Base-by-base conservation (phyloP, 2,888 invertebrate genomes). In the Spialia ferax region DNA sequence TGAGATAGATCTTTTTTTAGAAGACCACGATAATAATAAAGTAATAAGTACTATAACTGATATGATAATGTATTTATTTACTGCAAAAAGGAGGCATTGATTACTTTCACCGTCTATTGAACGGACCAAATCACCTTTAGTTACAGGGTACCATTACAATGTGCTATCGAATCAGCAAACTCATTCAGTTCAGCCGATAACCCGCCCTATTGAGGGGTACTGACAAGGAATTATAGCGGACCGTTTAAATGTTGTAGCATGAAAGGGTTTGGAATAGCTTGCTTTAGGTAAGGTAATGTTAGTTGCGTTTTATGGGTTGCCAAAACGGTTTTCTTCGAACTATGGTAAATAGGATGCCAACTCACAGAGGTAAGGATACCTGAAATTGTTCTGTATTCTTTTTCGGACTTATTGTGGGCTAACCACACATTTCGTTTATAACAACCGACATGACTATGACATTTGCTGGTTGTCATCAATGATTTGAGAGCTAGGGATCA, bases 121-220 rank as follows among this genome's bases (percentile, higher is more conserved):
- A 29, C 18, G 22, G 29, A 35, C 35, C 38, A 38, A 32, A 5
- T n/a, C 32, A 20, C 35, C 35, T 54, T 63, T 55, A 54, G 22
- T 54, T 23, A 62, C 55, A 54, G 10, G 29, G 5, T 11, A 23
- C 55, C 15, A 55, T 63, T 63, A 56, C 55, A 63, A 56, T 63
- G 26, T 50, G 29, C 56, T 32, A 63, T 63, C 56, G 63, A 63
- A 26, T 48, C 55, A 48, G 56, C 56, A 29, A 55, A 45, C 63
- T 54, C 63, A 48, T 63, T 63, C 56, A 29, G 56, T 26, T 29
- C 56, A 20, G n/a, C 63, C 63, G 63, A 63, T 63, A 63, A 56
- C 63, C 54, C 54, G 15, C 5, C 52, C 63, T 56, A 55, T 63
- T 63, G 63, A 63, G 45, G 63, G 55, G 32, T 63, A 32, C 20